phyloP scores from a whole-genome alignment of 2,113 vertebrate genomes.

The Pelobates fuscus region DNA sequence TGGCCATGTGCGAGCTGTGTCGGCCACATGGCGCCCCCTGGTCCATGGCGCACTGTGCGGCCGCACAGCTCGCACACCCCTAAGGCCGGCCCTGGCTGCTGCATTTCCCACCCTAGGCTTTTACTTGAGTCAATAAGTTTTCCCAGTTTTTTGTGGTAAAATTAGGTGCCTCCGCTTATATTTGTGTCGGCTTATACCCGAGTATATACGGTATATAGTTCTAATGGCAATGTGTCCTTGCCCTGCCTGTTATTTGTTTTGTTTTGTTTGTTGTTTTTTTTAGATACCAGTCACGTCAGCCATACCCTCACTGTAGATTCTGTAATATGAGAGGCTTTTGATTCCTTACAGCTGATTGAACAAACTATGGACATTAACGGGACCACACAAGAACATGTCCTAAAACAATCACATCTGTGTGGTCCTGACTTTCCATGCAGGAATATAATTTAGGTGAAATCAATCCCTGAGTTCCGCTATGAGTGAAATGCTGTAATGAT shows the following conservation, averaged over 20 bases:
- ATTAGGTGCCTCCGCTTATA: too few species aligned
- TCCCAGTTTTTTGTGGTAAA: too few species aligned
- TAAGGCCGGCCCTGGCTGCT: too few species aligned
- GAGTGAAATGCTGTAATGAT: neutral
- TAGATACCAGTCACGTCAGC: neutral
- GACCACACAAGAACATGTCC: constrained; percentile 30
- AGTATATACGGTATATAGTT: neutral
- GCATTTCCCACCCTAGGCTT: too few species aligned
- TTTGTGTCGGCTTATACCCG: too few species aligned
- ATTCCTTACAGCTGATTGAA: constrained; percentile 7
- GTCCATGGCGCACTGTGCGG: too few species aligned
- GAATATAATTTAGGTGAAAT: constrained; percentile 38
- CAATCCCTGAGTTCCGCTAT: constrained; percentile 10
- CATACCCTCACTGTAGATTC: neutral
- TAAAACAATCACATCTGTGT: constrained; percentile 37
- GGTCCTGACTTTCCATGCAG: constrained; percentile 19
- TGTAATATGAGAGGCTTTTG: neutral
- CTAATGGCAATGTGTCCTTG: neutral
- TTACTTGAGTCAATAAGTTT: too few species aligned
- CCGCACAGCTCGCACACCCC: too few species aligned
- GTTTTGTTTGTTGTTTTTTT: too few species aligned
- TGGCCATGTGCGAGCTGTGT: too few species aligned
- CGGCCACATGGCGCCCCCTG: too few species aligned
- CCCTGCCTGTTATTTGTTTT: neutral
- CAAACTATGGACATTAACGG: neutral